A percentile compares a stretch with the other conserved stretches of the same genome.
Conservation (phyloP, 2,888 invertebrate species). For the Agrotis ipsilon region DNA sequence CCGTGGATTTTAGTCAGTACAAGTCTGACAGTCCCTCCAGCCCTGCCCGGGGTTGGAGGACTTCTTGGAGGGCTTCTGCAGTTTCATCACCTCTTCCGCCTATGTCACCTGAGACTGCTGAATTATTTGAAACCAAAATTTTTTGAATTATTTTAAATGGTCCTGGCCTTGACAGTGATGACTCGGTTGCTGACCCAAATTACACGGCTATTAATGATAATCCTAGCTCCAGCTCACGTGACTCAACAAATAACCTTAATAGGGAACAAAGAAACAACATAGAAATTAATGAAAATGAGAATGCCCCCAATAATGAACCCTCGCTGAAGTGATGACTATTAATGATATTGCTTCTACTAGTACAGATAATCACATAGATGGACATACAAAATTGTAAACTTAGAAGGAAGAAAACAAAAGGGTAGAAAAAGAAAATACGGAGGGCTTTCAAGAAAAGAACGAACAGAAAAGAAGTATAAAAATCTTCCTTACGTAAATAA, state of each 20-base stretch:
- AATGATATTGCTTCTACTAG: constrained; percentile 10
- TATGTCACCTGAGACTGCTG: constrained; percentile 1
- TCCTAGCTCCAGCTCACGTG: constrained; percentile 7
- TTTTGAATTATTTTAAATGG: too few relatives aligned
- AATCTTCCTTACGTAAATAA: constrained; percentile 27
- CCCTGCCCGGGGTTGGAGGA: too few relatives aligned
- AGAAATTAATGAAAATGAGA: constrained; percentile 3
- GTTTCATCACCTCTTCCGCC: constrained; percentile 8
- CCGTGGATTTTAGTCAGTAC: too few relatives aligned
- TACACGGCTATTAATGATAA: constrained; percentile 1
- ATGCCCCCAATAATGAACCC: not conserved
- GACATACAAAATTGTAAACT: constrained; percentile 5
- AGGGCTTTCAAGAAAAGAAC: constrained; percentile 10
- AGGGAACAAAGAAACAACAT: constrained; percentile 4
- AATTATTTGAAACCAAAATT: constrained; percentile 6
- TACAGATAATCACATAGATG: constrained; percentile 4
- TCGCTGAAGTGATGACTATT: constrained; percentile 3
- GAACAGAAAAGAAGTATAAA: constrained; percentile 19
- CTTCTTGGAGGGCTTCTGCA: too few relatives aligned
- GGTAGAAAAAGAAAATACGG: constrained; percentile 7
- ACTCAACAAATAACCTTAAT: constrained; percentile 1
- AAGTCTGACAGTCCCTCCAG: too few relatives aligned
- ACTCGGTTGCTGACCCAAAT: constrained; percentile 3
- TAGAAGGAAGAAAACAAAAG: constrained; percentile 1
- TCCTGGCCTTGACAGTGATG: not conserved